Base-by-base conservation (phyloP, 2,888 invertebrate genomes). In the Drosophila ochracea region DNA sequence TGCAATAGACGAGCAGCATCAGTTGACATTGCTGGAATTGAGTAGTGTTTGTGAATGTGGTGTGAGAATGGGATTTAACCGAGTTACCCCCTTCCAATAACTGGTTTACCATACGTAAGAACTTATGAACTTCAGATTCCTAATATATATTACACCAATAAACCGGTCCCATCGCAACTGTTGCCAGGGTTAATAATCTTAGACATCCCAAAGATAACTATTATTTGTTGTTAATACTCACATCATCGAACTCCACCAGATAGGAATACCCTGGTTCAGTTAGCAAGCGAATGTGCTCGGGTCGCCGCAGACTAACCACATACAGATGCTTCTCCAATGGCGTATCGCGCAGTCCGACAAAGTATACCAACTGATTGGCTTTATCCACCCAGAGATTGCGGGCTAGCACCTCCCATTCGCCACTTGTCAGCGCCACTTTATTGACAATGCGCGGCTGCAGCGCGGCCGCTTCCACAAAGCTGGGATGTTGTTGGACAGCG, bases 271-370 rank as follows among this genome's bases (percentile, higher is more conserved):
- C 98, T 0, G 96, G 96, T 72, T 96, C 94, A 0, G 98, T 98
- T 13, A 98, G 94, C 62, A 98, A 94, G 57, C 96, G 94, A 66
- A 97, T 95, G 83, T 96, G 95, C 74, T 96, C 95, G 0, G 97
- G 97, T 49, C 95, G 93, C 33, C 95, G 94, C 64, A 97, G 93
- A 10, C 97, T 96, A 5, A 97, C 97, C 4, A 96, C 98, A 94
- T 98, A 99, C 88, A 99, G 94, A 92, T 99, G 99, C 80, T 97
- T 96, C 94, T 99, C 99, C 73, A 99, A 93, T 0, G 98, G 98
- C 6, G 97, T 96, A 94, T 99, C 98, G 81, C 96, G 96, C 72
- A 98, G 94, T 6, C 97, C 99, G 90, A 97, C 95, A 94, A 99
- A 99, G 94, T 98, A 99, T 2, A 99, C 97, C 70, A 98, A 94